Conservation (phyloP, 2,888 invertebrate genomes). For the Athalia rosae region DNA sequence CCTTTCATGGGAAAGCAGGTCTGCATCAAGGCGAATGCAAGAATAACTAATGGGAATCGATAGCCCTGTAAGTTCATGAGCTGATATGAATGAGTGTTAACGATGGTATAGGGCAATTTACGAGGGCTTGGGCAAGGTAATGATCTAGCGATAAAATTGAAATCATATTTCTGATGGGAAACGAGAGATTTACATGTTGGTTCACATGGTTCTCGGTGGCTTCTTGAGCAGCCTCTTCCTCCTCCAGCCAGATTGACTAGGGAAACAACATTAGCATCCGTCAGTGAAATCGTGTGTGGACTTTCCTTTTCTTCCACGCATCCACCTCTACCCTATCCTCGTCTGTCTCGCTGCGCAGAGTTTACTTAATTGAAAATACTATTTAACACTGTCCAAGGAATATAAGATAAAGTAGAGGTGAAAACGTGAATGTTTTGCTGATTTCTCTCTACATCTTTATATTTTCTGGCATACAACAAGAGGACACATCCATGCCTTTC, state of each 20-base stretch:
- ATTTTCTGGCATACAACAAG: neutral
- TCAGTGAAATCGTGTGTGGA: conserved; percentile 56
- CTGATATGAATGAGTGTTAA: conserved; percentile 45
- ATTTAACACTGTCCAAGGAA: neutral
- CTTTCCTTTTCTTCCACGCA: neutral
- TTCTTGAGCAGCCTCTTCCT: conserved; percentile 72
- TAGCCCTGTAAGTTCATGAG: conserved; percentile 56
- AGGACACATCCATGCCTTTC: neutral
- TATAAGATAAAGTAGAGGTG: conserved; percentile 31
- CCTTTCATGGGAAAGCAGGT: no score
- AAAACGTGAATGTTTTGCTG: conserved; percentile 13
- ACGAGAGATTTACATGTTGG: conserved; percentile 69
- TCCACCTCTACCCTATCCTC: conserved; percentile 28
- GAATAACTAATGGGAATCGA: conserved; percentile 3
- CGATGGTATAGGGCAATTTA: conserved; percentile 39
- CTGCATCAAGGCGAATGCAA: neutral
- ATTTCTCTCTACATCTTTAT: conserved; percentile 4
- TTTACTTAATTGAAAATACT: neutral
- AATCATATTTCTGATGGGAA: conserved; percentile 48
- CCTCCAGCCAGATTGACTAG: conserved; percentile 73
- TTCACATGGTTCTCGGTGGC: conserved; percentile 71
- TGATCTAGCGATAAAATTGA: conserved; percentile 46
- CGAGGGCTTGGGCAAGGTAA: conserved; percentile 36
- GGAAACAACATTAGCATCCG: conserved; percentile 69
- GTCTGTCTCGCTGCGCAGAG: neutral